Percentiles rank a stretch among this genome's conserved stretches.
Conservation (phyloP, 2,888 invertebrate genomes). For the Drosophila planitibia region DNA sequence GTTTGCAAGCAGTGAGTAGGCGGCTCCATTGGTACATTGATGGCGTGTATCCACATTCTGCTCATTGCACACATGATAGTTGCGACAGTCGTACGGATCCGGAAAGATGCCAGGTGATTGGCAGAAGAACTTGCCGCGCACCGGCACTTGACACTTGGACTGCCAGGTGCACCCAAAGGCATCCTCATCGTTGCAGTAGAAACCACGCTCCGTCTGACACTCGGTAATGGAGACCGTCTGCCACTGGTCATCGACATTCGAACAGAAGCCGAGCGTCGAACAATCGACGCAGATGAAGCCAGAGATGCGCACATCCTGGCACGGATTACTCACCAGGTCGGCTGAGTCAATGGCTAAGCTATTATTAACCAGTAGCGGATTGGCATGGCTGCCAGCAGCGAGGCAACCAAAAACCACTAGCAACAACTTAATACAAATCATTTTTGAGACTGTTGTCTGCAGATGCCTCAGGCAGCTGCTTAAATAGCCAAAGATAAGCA, state of each 20-base stretch:
- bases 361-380: not conserved
- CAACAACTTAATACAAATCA: slow-evolving; percentile 41
- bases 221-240: slow-evolving; percentile 55
- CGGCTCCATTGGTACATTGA: slow-evolving; percentile 68
- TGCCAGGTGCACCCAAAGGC: slow-evolving; percentile 70
- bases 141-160: slow-evolving; percentile 60
- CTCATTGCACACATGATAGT: slow-evolving; percentile 78
- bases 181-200: slow-evolving; percentile 74
- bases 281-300: slow-evolving; percentile 78
- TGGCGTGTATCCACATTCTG: slow-evolving; percentile 60
- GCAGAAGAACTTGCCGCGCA: slow-evolving; percentile 73
- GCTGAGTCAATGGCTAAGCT: slow-evolving; percentile 39
- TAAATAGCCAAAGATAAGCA: slow-evolving; percentile 52
- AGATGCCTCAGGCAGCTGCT: not conserved
- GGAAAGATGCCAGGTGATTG: slow-evolving; percentile 77
- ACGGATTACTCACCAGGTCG: slow-evolving; percentile 65
- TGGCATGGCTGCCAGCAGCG: slow-evolving; percentile 2
- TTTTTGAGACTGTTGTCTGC: slow-evolving; percentile 46
- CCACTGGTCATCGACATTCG: slow-evolving; percentile 60
- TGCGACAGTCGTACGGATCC: slow-evolving; percentile 83
- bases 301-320: slow-evolving; percentile 61
- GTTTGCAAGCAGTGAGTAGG: slow-evolving; percentile 66
- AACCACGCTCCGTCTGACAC: slow-evolving; percentile 61
- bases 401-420: slow-evolving; percentile 21
- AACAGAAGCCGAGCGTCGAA: slow-evolving; percentile 68